These are phyloP conservation scores for Microplitis demolitor DNA, from an alignment of 1,140 invertebrate genomes.

Conservation along the genomic window DNA sequence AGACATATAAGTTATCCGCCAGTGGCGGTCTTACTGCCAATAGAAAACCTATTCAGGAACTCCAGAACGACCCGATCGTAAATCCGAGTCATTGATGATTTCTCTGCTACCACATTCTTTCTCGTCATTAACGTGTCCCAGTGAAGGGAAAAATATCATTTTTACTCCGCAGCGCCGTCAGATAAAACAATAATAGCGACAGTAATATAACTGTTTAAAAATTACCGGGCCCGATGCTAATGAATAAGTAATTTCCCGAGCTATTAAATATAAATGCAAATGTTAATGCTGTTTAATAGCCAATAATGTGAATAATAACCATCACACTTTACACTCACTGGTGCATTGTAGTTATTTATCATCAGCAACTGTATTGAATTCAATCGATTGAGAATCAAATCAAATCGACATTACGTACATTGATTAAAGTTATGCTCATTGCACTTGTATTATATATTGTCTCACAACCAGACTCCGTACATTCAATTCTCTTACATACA, in stretches of 20 bases:
- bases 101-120: constrained; percentile 14
- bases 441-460: neutral
- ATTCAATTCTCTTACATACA: neutral
- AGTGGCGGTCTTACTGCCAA: neutral
- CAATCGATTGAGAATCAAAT: neutral
- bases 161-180: neutral
- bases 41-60: constrained; percentile 18
- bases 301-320: neutral
- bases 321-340: neutral
- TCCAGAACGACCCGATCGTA: constrained; percentile 21
- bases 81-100: constrained; percentile 31
- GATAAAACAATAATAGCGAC: neutral
- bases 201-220: too few species aligned
- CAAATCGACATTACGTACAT: neutral
- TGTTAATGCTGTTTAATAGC: neutral
- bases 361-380: neutral
- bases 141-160: neutral
- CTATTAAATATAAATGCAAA: too few species aligned
- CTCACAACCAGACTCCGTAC: neutral
- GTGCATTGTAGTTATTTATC: neutral
- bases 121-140: neutral
- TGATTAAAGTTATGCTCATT: neutral
- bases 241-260: too few species aligned
- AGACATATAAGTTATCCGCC: neutral
- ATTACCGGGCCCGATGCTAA: too few species aligned